These are phyloP conservation scores for Fistularia commersonii DNA, from an alignment of 2,797 vertebrate genomes.

Conservation along the genomic window DNA sequence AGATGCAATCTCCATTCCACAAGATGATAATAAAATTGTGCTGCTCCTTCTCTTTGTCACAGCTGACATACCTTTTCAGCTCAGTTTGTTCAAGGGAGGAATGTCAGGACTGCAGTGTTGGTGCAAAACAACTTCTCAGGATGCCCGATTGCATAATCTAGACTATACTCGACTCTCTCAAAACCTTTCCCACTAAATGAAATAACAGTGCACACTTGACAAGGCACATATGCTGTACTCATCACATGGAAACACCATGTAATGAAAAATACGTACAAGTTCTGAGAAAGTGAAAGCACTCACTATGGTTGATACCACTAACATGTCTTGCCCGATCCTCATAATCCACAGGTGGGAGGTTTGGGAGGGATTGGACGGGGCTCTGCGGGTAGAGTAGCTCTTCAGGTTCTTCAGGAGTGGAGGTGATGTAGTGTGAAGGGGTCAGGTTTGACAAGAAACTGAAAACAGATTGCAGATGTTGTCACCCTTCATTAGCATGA, in stretches of 20 bases:
- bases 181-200: too few species aligned
- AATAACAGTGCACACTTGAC: too few species aligned
- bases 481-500: constrained; percentile 1
- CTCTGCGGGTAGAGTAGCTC: constrained; percentile 25
- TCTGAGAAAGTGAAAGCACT: constrained; percentile 28
- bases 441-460: constrained; percentile 18
- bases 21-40: background rate
- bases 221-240: too few species aligned
- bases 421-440: constrained; percentile 10
- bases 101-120: constrained; percentile 19
- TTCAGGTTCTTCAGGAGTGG: constrained; percentile 44
- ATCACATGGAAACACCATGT: too few species aligned
- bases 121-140: too few species aligned
- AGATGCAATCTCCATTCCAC: background rate
- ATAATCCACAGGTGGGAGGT: constrained; percentile 67
- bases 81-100: constrained; percentile 33
- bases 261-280: background rate
- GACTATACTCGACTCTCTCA: too few species aligned
- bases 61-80: constrained; percentile 58
- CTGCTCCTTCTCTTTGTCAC: constrained; percentile 28
- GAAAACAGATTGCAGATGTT: constrained; percentile 15
- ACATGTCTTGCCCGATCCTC: constrained; percentile 22
- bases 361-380: constrained; percentile 8
- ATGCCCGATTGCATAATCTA: too few species aligned
- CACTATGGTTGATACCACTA: constrained; percentile 57